Evolutionary conservation across 1,140 invertebrate genomes (phyloP).

Genomic region (Drosophila pachea): DNA sequence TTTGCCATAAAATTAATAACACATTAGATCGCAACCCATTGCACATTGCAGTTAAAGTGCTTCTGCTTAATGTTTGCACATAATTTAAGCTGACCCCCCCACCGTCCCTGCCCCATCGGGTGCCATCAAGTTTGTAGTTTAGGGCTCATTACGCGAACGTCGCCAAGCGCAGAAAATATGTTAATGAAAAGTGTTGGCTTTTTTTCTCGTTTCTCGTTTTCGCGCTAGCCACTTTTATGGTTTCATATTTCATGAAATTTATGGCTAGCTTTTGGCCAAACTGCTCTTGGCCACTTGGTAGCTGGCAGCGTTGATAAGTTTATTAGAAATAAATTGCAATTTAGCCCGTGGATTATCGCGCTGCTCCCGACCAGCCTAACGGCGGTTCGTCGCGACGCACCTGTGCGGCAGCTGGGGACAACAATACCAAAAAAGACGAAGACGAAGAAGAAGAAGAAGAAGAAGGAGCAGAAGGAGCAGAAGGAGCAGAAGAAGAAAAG

Average conservation of each 20-base stretch:
- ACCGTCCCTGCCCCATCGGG: neutral
- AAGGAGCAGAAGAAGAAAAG: slow-evolving; percentile 7
- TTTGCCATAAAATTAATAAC: slow-evolving; percentile 76
- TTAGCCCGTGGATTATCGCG: slow-evolving; percentile 42
- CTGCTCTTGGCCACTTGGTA: slow-evolving; percentile 45
- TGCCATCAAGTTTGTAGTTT: slow-evolving; percentile 70
- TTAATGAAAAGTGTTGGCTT: slow-evolving; percentile 66
- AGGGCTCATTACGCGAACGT: slow-evolving; percentile 55
- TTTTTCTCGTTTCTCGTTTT: no score
- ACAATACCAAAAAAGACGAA: neutral
- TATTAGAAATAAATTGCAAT: slow-evolving; percentile 78
- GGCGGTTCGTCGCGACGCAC: slow-evolving; percentile 42
- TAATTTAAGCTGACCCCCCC: slow-evolving; percentile 39
- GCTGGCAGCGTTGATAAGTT: slow-evolving; percentile 74
- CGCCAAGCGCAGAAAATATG: slow-evolving; percentile 50
- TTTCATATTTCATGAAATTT: slow-evolving; percentile 76
- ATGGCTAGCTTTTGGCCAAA: slow-evolving; percentile 41
- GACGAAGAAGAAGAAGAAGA: slow-evolving; percentile 7
- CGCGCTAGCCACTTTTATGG: slow-evolving; percentile 53
- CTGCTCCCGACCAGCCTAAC: slow-evolving; percentile 13
- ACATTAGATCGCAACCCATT: slow-evolving; percentile 69
- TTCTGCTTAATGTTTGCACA: slow-evolving; percentile 61
- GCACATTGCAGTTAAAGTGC: slow-evolving; percentile 66
- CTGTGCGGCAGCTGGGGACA: slow-evolving; percentile 4
- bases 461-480: slow-evolving; percentile 9